Conservation (phyloP, 2,888 invertebrate species). For the Aspidiotus destructor region DNA sequence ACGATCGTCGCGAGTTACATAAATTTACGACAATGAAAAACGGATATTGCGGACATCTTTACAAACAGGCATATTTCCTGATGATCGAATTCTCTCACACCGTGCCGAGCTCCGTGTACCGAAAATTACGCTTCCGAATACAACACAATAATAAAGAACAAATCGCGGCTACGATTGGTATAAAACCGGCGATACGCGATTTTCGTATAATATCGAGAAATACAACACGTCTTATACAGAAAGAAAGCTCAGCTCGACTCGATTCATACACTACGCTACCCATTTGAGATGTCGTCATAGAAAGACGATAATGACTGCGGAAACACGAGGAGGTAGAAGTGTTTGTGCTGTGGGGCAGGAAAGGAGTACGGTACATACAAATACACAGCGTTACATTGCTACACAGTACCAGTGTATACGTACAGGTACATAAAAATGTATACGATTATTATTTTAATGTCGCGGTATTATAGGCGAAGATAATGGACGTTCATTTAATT, state of each 20-base stretch:
- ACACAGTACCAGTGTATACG: no score
- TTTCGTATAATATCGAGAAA: conserved; percentile 5
- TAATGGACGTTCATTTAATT: conserved; percentile 13
- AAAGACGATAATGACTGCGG: neutral
- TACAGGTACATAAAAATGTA: no score
- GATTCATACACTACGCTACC: neutral
- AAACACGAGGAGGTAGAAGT: no score
- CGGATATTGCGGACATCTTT: conserved; percentile 24
- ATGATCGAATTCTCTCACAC: conserved; percentile 17
- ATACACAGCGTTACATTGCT: no score
- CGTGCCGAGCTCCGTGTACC: conserved; percentile 7
- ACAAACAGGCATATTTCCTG: conserved; percentile 28
- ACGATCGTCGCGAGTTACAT: neutral
- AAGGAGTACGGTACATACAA: no score
- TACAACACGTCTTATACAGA: no score
- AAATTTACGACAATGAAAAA: conserved; percentile 6
- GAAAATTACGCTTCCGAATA: conserved; percentile 5
- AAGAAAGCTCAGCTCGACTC: neutral
- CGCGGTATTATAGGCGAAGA: conserved; percentile 1
- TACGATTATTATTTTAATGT: neutral
- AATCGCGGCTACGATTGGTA: neutral
- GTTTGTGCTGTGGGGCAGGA: no score
- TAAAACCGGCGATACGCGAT: conserved; percentile 28
- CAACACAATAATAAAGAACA: neutral
- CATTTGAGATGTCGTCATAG: conserved; percentile 1